Evolutionary conservation across 92 coral and sea anemone genomes (phyloP), one percentile per base, ranked within the genome.

Genomic region (Porites lobata): DNA sequence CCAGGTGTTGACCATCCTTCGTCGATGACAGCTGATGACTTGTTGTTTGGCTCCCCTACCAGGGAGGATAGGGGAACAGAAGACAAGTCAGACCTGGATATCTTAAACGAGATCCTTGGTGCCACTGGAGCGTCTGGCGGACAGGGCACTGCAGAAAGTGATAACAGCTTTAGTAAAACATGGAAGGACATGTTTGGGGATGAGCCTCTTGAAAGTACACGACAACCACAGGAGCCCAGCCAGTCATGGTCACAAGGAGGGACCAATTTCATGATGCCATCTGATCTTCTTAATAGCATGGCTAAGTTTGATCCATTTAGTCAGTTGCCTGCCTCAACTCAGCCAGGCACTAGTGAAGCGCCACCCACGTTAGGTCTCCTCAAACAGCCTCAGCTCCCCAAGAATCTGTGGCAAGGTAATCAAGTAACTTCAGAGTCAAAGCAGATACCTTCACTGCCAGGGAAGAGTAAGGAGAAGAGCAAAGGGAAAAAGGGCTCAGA

Each of bases 131-230:
- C 94, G 8, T 85, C 94, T 52, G 81, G 84, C 17, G 72, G 17
- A 20, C 90, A 88, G 53, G 80, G 82, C 50, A 54, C 63, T 4
- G 77, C 84, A 7, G 91, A 68, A 47, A 89, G 85, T 64, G 93
- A 80, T 57, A 91, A 89, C 91, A 97, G 99, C 89, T 97, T 97
- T 81, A 92, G 97, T 71, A 96, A 95, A 65, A 89, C 94, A 54
- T 97, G 99, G 99, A 90, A 88, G 54, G 98, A 97, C 71, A 89
- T 97, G 98, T 97, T 97, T 80, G 98, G 99, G 1, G 94, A 95
- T 72, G 94, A 91, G 86, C 87, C 89, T 0, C 65, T 77, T 10
- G 82, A 75, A 59, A 11, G 66, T 1, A 58, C 65, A 9, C 65
- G 65, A 53, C 75, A 82, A 1, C 1, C 89, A 20, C 82, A 85